These are phyloP conservation scores for Lasius fuliginosus DNA, from an alignment of 2,888 invertebrate genomes.

Conservation along the genomic window DNA sequence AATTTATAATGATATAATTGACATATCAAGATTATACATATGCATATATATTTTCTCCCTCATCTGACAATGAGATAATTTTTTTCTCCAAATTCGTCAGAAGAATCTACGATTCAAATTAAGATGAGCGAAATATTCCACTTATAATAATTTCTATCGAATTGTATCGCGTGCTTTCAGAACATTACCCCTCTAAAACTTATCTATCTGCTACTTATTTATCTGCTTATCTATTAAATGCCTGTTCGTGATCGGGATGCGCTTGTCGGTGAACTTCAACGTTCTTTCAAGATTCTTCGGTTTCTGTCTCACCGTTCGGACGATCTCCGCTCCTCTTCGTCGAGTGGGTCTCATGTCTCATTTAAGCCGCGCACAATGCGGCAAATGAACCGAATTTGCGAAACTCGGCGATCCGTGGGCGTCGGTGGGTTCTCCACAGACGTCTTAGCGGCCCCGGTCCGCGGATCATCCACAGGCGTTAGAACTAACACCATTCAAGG, in stretches of 20 bases:
- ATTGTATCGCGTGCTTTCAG: not conserved
- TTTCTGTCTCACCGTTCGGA: constrained; percentile 59
- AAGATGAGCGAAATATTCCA: not conserved
- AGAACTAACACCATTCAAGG: constrained; percentile 86
- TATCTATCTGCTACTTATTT: not conserved
- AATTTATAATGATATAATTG: not conserved
- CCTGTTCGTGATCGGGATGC: constrained; percentile 49
- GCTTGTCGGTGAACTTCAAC: constrained; percentile 85
- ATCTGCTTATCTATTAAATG: constrained; percentile 53
- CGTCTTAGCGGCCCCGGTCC: constrained; percentile 78
- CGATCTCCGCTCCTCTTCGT: constrained; percentile 62
- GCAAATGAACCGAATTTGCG: constrained; percentile 86
- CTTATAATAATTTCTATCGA: not conserved
- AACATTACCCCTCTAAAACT: not conserved
- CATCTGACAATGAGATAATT: not conserved
- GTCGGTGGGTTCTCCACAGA: constrained; percentile 73
- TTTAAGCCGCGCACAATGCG: constrained; percentile 85
- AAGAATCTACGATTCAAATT: not conserved
- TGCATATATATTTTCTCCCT: not conserved
- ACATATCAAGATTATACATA: not conserved
- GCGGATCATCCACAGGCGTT: constrained; percentile 81
- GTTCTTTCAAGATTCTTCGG: constrained; percentile 82
- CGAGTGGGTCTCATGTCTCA: constrained; percentile 83
- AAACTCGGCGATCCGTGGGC: constrained; percentile 78
- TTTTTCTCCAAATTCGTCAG: not conserved